Evolutionary conservation across 2,888 invertebrate species (phyloP), one percentile per base, ranked within the genome.

Genomic region (Lasius fuliginosus): DNA sequence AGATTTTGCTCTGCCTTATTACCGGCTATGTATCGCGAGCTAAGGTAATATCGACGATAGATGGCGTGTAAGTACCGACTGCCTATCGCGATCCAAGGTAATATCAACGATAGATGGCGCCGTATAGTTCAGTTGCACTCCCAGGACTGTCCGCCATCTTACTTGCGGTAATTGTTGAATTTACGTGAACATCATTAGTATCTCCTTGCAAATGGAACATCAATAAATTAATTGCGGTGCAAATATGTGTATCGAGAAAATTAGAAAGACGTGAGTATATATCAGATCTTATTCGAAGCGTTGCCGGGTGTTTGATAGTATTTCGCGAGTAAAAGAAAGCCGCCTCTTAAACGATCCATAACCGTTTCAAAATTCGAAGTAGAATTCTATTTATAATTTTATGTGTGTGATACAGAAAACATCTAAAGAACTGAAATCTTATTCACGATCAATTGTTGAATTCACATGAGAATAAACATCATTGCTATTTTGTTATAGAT

Each of bases 401-500:
- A 46, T 46, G 15, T 46, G 15, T 46, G 15, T 4, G 15, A 15
- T 33, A 33, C 30, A 33, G 30, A 40, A 8, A 40, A 40, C 8
- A 40, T 3, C 30, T 46, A 46, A 4, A 46, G 46, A 49, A 49
- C 18, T 12, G 18, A 49, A 18, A 46, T 60, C 46, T 71, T 79
- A 27, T 79, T 71, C 73, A 46, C 1, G 46, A 46, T 49, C 36
- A 27, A 46, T 30, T 42, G 42, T 71, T 71, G 73, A 46, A 69
- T 56, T 15, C 42, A 58, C 3, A 56, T 58, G 30, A 69, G 40
- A 30, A 27, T 79, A 71, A 71, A 42, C 23, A 46, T 58, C 5
- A 77, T 46, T 79, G 33, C 6, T 71, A 62, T 86, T 49, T 82
- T 65, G 42, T 75, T 74, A 53, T 82, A 82, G 65, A 81, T 68